Conservation (phyloP, 2,113 vertebrate species). For the Equus przewalskii region DNA sequence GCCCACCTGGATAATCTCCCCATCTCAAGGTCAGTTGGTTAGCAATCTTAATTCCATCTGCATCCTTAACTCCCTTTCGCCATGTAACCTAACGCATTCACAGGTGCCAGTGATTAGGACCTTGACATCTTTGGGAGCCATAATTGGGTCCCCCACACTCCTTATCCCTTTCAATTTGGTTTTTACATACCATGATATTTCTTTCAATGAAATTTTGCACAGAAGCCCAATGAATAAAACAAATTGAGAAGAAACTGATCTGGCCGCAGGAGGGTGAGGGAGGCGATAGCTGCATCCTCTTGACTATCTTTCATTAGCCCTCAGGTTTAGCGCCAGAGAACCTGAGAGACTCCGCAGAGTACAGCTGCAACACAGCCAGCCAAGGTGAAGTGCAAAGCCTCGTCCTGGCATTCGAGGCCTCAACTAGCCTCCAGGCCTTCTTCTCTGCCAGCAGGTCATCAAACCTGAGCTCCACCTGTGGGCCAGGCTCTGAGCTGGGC, state of each 20-base stretch:
- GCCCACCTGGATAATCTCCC: not conserved
- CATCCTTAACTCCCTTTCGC: not conserved
- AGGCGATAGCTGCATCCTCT: not conserved
- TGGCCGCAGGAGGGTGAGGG: not conserved
- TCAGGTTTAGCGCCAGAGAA: not conserved
- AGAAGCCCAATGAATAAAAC: not conserved
- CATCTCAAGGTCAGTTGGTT: not conserved
- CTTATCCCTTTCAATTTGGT: not conserved
- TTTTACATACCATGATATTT: not conserved
- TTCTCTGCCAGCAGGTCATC: not conserved
- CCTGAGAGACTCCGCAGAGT: not conserved
- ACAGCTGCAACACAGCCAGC: not conserved
- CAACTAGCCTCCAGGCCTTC: not conserved
- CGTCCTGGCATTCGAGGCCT: not conserved
- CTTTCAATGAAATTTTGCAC: not conserved
- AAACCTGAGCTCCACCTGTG: not conserved
- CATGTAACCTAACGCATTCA: not conserved
- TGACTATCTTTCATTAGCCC: not conserved
- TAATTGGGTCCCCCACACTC: not conserved
- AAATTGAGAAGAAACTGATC: not conserved
- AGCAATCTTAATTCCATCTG: not conserved
- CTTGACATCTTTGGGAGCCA: not conserved
- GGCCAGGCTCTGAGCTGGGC: not conserved
- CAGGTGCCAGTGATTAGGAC: not conserved
- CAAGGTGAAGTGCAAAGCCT: not conserved